These are phyloP conservation scores for Seriola aureovittata DNA, from an alignment of 2,113 vertebrate genomes.

Conservation along the genomic window DNA sequence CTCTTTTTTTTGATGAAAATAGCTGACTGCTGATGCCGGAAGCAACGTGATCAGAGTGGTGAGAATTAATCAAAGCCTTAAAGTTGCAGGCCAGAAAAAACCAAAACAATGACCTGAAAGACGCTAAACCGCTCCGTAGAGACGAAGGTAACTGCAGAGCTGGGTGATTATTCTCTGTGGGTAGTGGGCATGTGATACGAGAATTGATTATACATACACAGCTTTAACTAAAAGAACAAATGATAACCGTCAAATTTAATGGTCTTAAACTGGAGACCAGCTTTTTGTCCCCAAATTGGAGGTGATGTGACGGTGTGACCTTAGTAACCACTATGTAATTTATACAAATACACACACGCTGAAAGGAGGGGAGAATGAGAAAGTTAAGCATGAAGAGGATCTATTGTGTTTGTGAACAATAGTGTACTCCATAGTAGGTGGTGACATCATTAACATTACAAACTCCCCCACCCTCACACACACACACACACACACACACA, in stretches of 20 bases:
- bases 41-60: neutral
- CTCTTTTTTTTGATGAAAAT: neutral
- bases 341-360: conserved; percentile 2
- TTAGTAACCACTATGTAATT: conserved; percentile 13
- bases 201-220: conserved; percentile 10
- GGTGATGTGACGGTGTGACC: neutral
- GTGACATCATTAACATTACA: conserved; percentile 63
- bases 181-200: neutral
- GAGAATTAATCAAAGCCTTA: neutral
- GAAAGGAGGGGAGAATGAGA: neutral
- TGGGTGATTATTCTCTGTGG: neutral
- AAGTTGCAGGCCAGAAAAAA: neutral
- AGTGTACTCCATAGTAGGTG: conserved; percentile 20
- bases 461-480: conserved; percentile 24
- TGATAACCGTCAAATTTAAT: neutral
- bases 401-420: conserved; percentile 53
- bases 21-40: neutral
- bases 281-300: neutral
- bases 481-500: conserved; percentile 24
- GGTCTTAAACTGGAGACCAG: neutral
- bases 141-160: neutral
- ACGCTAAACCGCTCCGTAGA: neutral
- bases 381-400: neutral
- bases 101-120: neutral
- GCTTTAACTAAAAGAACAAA: neutral